Conservation (phyloP, 2,113 vertebrate genomes). For the Chaetops frenatus region DNA sequence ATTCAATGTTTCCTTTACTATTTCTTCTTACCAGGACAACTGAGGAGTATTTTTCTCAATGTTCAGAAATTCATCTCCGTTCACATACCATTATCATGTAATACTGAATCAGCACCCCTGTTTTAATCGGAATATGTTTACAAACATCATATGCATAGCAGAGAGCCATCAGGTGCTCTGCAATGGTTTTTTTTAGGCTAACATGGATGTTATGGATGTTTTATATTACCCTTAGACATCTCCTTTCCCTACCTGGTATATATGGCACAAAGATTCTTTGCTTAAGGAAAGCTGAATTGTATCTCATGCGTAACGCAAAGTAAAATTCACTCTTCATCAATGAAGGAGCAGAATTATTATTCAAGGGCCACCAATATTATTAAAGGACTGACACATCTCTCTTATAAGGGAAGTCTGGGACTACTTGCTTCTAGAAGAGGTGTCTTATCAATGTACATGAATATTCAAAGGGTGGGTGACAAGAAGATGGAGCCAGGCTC, state of each 20-base stretch:
- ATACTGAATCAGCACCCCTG: background rate
- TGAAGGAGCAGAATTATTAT: no score
- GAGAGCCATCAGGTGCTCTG: background rate
- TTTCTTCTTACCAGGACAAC: background rate
- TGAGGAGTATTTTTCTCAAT: background rate
- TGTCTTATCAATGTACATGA: background rate
- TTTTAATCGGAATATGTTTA: background rate
- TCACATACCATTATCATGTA: background rate
- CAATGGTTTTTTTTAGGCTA: background rate
- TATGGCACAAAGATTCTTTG: background rate
- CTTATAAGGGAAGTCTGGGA: background rate
- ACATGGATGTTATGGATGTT: background rate
- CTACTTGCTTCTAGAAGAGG: background rate
- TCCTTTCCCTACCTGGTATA: background rate
- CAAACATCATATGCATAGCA: background rate
- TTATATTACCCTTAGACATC: background rate
- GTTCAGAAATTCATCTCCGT: background rate
- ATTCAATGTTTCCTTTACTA: background rate
- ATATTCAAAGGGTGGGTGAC: background rate
- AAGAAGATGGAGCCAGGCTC: background rate
- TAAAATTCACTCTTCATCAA: no score
- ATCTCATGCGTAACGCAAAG: background rate
- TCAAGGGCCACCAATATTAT: background rate
- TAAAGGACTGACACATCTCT: background rate
- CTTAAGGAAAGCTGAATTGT: background rate